Evolutionary conservation across 2,888 invertebrate species (phyloP).

Genomic region (Panzeria rudis): DNA sequence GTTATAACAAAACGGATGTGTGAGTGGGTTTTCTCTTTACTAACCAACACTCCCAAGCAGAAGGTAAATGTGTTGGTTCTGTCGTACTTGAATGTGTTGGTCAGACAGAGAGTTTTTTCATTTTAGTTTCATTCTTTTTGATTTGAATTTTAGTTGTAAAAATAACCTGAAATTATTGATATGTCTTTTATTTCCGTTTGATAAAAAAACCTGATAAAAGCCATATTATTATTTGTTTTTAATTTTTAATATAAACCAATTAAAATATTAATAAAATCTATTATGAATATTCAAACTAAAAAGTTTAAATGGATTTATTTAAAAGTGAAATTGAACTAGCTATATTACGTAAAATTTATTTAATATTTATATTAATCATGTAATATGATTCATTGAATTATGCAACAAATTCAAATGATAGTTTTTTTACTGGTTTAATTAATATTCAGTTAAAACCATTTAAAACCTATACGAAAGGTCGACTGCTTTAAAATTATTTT

Average conservation of each 20-base stretch:
- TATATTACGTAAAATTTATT: neutral
- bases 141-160: constrained; percentile 26
- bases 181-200: neutral
- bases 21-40: constrained; percentile 56
- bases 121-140: neutral
- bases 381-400: too few relatives aligned
- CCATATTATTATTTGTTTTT: too few relatives aligned
- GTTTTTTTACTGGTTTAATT: too few relatives aligned
- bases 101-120: constrained; percentile 36
- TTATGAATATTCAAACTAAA: too few relatives aligned
- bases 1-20: neutral
- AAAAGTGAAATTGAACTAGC: neutral
- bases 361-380: too few relatives aligned
- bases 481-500: too few relatives aligned
- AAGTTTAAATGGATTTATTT: neutral
- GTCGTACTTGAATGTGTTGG: constrained; percentile 37
- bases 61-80: constrained; percentile 30
- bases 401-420: too few relatives aligned
- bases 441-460: too few relatives aligned
- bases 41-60: constrained; percentile 18
- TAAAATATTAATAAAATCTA: too few relatives aligned
- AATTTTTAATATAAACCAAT: too few relatives aligned
- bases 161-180: neutral
- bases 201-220: too few relatives aligned
- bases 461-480: too few relatives aligned